Evolutionary conservation across 2,113 vertebrate genomes (phyloP), one percentile per base, ranked within the genome.

Genomic region (Rhombomys opimus): DNA sequence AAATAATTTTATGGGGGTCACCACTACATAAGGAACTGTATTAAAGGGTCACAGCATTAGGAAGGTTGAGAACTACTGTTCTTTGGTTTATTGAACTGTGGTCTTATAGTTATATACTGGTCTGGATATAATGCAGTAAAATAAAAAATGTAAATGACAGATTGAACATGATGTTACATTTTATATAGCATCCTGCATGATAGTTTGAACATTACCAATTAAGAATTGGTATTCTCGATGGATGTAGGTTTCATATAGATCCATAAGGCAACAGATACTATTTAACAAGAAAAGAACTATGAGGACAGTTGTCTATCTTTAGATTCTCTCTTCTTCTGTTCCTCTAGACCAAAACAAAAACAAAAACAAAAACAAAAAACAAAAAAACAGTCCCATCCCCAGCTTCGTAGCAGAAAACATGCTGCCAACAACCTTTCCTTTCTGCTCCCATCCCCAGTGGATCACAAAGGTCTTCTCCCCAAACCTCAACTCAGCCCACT

Each of bases 131-230:
- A 65, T 63, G 23, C 35, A 88, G 7, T 70, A 89, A 59, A 80
- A 32, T 35, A 59, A 46, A 15, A 80, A 80, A 81, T 57, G 32
- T 59, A 15, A 87, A 76, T 23, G 22, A 67, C 1, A 46, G 22
- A 11, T 41, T 23, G 13, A 89, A 50, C 57, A 7, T 46, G 93
- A 67, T 54, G 46, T 22, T 78, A 2, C 46, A 80, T 86, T 95
- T 76, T 82, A 82, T 70, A n/a, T 15, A 54, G 0, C 18, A 92
- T 46, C 4, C 30, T 13, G 72, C 67, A 22, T 89, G 57, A 38
- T 86, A 82, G 80, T 46, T 93, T n/a, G 17, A 87, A 70, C 20
- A 76, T 63, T 70, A 46, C 12, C 87, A n/a, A 52, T 90, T 96
- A 68, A 76, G 89, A 87, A 95, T 5, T 18, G 13, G 30, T 90